Evolutionary conservation across 2,797 vertebrate genomes (phyloP).

Genomic region (Acanthiza pusilla): DNA sequence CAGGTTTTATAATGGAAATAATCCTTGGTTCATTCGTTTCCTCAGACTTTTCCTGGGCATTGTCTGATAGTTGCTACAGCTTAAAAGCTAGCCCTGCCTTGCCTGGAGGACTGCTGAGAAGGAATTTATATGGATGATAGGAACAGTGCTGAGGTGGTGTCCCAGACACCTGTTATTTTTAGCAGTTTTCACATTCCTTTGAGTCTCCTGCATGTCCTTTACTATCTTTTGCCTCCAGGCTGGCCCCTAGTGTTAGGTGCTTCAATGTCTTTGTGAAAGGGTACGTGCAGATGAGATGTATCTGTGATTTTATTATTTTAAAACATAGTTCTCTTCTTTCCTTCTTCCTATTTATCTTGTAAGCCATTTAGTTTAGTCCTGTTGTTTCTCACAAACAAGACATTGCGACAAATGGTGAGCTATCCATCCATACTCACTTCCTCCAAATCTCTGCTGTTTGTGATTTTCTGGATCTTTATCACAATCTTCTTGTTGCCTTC

Average conservation of each 20-base stretch:
- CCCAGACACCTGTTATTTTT: background rate
- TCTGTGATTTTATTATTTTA: background rate
- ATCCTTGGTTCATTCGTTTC: background rate
- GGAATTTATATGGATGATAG: background rate
- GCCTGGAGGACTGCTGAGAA: background rate
- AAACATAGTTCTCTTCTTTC: background rate
- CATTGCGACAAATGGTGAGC: background rate
- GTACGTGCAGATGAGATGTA: background rate
- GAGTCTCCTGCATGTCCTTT: background rate
- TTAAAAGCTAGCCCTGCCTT: background rate
- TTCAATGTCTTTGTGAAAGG: background rate
- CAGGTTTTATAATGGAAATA: background rate
- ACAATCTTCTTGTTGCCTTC: background rate
- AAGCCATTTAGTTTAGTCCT: background rate
- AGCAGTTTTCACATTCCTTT: background rate
- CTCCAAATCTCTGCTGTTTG: background rate
- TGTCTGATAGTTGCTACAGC: background rate
- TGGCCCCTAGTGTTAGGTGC: background rate
- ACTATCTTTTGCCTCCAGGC: background rate
- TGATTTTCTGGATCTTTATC: background rate
- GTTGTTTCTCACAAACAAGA: background rate
- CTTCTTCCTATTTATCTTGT: background rate
- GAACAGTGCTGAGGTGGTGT: background rate
- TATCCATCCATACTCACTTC: background rate
- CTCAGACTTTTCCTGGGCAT: background rate